Conservation (phyloP, 2,113 vertebrate species). For the Peromyscus californicus region DNA sequence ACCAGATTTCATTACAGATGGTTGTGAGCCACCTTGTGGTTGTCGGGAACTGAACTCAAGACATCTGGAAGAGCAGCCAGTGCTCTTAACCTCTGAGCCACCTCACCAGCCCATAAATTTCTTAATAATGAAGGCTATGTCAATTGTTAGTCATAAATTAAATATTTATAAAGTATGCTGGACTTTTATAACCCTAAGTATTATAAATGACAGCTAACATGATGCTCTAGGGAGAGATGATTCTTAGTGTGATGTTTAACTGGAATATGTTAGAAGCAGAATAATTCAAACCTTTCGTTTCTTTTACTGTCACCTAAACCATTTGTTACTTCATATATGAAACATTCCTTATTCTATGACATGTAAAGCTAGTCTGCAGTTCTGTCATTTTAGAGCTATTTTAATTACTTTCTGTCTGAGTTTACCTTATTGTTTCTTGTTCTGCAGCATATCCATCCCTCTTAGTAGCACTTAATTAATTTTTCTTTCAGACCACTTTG, state of each 20-base stretch:
- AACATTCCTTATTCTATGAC: neutral
- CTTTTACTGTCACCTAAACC: constrained; percentile 12
- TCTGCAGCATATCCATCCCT: neutral
- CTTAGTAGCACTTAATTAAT: constrained; percentile 5
- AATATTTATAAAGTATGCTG: constrained; percentile 22
- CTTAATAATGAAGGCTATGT: constrained; percentile 17
- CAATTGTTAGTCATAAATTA: neutral
- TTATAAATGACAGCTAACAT: neutral
- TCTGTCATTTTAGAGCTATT: constrained; percentile 21
- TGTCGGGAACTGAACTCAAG: too few species aligned
- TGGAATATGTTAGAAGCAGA: neutral
- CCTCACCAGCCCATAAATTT: neutral
- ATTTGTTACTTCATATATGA: neutral
- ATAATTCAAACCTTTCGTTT: constrained; percentile 1
- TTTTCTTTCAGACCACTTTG: neutral
- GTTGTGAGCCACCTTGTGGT: too few species aligned
- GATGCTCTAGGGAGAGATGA: neutral
- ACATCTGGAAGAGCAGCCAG: too few species aligned
- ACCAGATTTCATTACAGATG: too few species aligned
- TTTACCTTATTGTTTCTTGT: neutral
- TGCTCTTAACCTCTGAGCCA: too few species aligned
- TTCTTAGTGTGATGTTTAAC: constrained; percentile 17
- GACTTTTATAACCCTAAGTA: neutral
- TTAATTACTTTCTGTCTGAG: constrained; percentile 24
- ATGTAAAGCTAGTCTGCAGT: constrained; percentile 10